Percentiles rank a stretch among this genome's conserved stretches.
phyloP scores from a whole-genome alignment of 2,797 vertebrate species.

The Gila robusta region DNA sequence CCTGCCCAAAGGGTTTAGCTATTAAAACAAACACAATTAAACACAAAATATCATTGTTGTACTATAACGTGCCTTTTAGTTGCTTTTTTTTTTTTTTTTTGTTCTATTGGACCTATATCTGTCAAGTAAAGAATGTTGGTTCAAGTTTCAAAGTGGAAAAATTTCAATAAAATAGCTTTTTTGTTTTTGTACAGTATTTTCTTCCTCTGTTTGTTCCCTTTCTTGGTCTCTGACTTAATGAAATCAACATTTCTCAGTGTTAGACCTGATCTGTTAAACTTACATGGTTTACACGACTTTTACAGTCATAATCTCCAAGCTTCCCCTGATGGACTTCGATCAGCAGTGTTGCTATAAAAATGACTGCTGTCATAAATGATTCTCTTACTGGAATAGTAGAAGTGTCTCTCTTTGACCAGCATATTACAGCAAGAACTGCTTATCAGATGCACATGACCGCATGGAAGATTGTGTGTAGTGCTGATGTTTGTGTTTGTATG shows the following conservation, averaged over 20 bases:
- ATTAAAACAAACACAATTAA: conserved; percentile 31
- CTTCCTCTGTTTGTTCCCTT: conserved; percentile 29
- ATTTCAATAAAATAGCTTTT: conserved; percentile 81
- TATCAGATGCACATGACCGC: background rate
- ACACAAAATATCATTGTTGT: conserved; percentile 40
- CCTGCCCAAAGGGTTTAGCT: background rate
- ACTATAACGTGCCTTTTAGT: conserved; percentile 77
- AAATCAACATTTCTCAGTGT: background rate
- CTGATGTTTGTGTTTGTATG: background rate
- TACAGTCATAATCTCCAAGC: background rate
- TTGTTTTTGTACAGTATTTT: conserved; percentile 71
- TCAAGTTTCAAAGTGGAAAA: conserved; percentile 69
- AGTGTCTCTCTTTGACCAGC: background rate
- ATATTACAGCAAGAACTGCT: background rate
- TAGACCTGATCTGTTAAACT: background rate
- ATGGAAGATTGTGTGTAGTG: background rate
- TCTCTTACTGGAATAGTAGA: background rate
- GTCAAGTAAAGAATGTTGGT: conserved; percentile 74
- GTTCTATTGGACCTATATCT: conserved; percentile 66
- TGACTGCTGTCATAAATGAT: background rate
- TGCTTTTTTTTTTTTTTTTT: conserved; percentile 68
- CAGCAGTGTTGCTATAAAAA: conserved; percentile 54
- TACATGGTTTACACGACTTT: background rate
- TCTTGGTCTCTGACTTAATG: background rate
- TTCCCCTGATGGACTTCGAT: conserved; percentile 17